These are phyloP conservation scores for Pontoporia blainvillei DNA, from an alignment of 2,113 vertebrate species.

Conservation along the genomic window DNA sequence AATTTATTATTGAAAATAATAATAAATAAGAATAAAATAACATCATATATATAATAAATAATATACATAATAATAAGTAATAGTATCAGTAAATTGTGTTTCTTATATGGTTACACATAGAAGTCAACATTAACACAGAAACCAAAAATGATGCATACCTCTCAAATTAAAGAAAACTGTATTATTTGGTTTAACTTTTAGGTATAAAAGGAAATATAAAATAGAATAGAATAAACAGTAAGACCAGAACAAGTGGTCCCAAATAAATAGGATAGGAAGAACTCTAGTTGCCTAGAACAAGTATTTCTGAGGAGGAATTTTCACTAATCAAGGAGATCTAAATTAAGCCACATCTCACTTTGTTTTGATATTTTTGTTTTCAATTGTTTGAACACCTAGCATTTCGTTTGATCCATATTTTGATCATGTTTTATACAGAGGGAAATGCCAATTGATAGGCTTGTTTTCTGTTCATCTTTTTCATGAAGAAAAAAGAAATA, in stretches of 20 bases:
- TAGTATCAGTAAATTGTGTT: background rate
- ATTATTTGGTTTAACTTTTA: background rate
- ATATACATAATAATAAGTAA: background rate
- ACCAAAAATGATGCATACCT: background rate
- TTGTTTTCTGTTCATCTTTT: background rate
- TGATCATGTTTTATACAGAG: background rate
- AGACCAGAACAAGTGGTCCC: background rate
- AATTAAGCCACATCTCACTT: background rate
- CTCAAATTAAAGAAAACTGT: background rate
- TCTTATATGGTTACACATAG: background rate
- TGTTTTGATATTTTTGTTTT: background rate
- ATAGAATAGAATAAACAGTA: background rate
- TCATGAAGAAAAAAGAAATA: background rate
- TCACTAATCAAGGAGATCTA: background rate
- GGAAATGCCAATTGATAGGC: background rate
- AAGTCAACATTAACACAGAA: background rate
- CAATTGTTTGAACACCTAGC: background rate
- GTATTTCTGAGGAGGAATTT: background rate
- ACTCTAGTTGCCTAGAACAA: background rate
- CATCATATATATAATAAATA: background rate
- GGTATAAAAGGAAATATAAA: background rate
- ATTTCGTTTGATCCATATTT: background rate
- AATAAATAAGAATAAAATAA: background rate
- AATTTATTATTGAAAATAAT: background rate
- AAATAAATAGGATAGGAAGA: background rate